Conservation (phyloP, 2,797 vertebrate species). For the Alca torda region DNA sequence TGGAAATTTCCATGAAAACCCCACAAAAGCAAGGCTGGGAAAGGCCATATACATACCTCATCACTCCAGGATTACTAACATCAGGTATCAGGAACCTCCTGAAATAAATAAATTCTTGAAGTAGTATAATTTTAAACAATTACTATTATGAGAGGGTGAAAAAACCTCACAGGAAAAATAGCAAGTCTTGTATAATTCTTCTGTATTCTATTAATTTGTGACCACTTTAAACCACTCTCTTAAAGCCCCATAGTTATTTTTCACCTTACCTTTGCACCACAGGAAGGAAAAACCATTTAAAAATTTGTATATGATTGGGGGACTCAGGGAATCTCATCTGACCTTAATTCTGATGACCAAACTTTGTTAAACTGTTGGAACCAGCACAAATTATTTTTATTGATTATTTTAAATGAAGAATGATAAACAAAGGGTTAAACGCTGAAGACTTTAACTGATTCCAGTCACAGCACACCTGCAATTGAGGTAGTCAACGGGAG, state of each 20-base stretch:
- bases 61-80: neutral
- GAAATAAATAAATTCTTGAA: neutral
- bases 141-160: neutral
- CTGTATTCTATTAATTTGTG: neutral
- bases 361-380: neutral
- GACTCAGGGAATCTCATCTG: neutral
- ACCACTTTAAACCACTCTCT: neutral
- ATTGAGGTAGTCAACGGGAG: neutral
- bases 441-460: neutral
- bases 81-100: neutral
- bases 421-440: neutral
- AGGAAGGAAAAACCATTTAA: neutral
- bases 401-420: neutral
- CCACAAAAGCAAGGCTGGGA: neutral
- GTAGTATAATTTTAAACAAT: neutral
- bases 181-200: neutral
- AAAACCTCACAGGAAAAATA: neutral
- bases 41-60: neutral
- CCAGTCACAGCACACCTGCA: neutral
- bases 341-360: neutral
- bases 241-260: neutral
- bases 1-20: neutral
- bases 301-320: neutral
- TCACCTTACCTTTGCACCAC: neutral
- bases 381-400: accelerated